Evolutionary conservation across 2,113 vertebrate genomes (phyloP), one percentile per base, ranked within the genome.

Genomic region (Rhynchopsitta pachyrhyncha): DNA sequence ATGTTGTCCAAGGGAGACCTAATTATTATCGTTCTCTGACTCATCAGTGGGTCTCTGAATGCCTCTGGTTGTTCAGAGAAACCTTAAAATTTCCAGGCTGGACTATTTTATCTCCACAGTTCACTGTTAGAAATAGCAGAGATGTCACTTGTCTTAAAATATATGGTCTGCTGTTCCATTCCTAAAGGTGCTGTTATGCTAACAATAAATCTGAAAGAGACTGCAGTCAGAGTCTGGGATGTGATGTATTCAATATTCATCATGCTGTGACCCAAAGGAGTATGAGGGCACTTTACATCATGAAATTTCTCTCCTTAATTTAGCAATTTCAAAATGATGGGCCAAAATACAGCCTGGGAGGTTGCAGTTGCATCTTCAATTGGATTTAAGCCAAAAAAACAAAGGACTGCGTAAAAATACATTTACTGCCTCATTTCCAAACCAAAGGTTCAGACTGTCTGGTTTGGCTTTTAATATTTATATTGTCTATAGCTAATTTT

Each of bases 101-200:
- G 93, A 78, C 86, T 63, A 71, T 86, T 15, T 92, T 71, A 44
- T 94, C 94, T 94, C 93, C 64, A 77, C 71, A 83, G 53, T 67
- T 70, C 6, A 18, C 92, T 92, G 78, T 86, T 96, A 92, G 94
- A 97, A 97, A 97, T 75, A 92, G 92, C 93, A 92, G 94, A 96
- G 96, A 94, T 96, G 91, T 96, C 94, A 96, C 91, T 97, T 96
- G 95, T 88, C 80, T 96, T 79, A 89, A 90, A 97, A 97, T 97
- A 92, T 86, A 95, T 67, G 95, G 86, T 85, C 60, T 76, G 55
- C 88, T 86, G 62, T 90, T 95, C 80, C 71, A 46, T 88, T 96
- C 96, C 97, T 97, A 79, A 97, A 98, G 96, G 93, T 82, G 66
- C 84, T 84, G 94, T 95, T 96, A 92, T 95, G 90, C 92, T 92